Evolutionary conservation across 2,113 vertebrate genomes (phyloP).

Genomic region (Gracilinanus agilis): DNA sequence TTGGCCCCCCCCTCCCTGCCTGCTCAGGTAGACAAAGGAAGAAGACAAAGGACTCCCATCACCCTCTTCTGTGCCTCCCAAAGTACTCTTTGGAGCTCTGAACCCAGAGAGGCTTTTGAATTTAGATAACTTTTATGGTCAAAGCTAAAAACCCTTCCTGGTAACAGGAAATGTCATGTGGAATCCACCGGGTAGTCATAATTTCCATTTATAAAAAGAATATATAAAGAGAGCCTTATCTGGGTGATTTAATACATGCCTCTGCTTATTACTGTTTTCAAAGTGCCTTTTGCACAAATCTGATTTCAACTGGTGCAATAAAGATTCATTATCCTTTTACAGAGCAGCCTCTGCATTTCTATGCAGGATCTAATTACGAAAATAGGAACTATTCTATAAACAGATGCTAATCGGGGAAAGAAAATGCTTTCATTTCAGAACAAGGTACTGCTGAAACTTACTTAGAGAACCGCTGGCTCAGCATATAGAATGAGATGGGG

Average conservation of each 20-base stretch:
- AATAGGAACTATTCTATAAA: slow-evolving; percentile 84
- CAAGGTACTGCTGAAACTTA: slow-evolving; percentile 75
- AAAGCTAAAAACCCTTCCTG: slow-evolving; percentile 83
- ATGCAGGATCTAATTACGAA: slow-evolving; percentile 84
- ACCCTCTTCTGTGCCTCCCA: slow-evolving; percentile 59
- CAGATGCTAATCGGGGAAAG: slow-evolving; percentile 82
- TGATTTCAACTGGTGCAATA: slow-evolving; percentile 86
- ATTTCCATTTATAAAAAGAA: slow-evolving; percentile 85
- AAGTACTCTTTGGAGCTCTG: slow-evolving; percentile 81
- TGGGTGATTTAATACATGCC: slow-evolving; percentile 82
- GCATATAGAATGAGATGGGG: slow-evolving; percentile 3
- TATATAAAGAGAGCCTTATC: slow-evolving; percentile 81
- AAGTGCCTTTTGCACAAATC: slow-evolving; percentile 86
- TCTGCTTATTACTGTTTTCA: slow-evolving; percentile 85
- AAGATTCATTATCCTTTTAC: slow-evolving; percentile 87
- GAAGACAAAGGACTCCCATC: slow-evolving; percentile 84
- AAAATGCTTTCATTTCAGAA: slow-evolving; percentile 78
- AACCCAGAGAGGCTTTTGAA: slow-evolving; percentile 83
- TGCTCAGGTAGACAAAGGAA: slow-evolving; percentile 78
- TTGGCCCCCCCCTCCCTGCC: slow-evolving; percentile 76
- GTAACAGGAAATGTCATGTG: slow-evolving; percentile 88
- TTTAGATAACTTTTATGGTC: slow-evolving; percentile 88
- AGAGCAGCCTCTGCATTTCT: slow-evolving; percentile 83
- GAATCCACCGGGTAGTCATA: slow-evolving; percentile 82
- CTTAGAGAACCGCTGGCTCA: slow-evolving; percentile 51